A percentile compares a stretch with the other conserved stretches of the same genome.
Evolutionary conservation across 2,797 vertebrate genomes (phyloP).

Genomic region (Zonotrichia albicollis): DNA sequence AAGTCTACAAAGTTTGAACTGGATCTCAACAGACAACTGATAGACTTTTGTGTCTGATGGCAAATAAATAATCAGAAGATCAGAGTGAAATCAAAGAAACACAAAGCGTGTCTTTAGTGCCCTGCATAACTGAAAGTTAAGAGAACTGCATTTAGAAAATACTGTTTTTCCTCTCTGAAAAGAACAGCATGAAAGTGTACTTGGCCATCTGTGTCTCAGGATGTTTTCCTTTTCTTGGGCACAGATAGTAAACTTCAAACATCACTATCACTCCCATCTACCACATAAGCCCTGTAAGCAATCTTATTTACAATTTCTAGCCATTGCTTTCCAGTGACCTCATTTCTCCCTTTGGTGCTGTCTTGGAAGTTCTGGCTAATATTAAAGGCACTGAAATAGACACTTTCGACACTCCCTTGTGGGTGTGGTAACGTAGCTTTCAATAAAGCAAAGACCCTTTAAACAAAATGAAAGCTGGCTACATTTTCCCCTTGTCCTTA

Average conservation of each 20-base stretch:
- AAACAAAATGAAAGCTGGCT: neutral
- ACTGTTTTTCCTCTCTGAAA: neutral
- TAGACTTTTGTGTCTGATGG: neutral
- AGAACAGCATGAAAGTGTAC: neutral
- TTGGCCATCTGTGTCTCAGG: conserved; percentile 24
- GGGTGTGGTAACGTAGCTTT: neutral
- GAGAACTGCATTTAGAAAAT: neutral
- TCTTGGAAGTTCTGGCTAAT: neutral
- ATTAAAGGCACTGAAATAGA: neutral
- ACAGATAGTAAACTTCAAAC: conserved; percentile 46
- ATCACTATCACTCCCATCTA: neutral
- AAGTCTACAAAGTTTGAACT: neutral
- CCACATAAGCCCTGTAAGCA: neutral
- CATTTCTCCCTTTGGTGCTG: neutral
- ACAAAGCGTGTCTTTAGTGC: neutral
- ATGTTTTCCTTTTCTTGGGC: neutral
- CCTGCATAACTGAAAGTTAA: neutral
- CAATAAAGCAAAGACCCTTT: neutral
- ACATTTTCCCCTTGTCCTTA: neutral
- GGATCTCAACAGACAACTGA: neutral
- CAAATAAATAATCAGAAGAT: conserved; percentile 10
- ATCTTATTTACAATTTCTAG: neutral
- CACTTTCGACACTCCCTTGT: neutral
- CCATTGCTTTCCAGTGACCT: conserved; percentile 29
- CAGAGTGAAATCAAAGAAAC: neutral